A percentile compares a stretch with the other conserved stretches of the same genome.
These are phyloP conservation scores for Pangasius sanitwongsei DNA, from an alignment of 2,797 vertebrate genomes.

Conservation along the genomic window DNA sequence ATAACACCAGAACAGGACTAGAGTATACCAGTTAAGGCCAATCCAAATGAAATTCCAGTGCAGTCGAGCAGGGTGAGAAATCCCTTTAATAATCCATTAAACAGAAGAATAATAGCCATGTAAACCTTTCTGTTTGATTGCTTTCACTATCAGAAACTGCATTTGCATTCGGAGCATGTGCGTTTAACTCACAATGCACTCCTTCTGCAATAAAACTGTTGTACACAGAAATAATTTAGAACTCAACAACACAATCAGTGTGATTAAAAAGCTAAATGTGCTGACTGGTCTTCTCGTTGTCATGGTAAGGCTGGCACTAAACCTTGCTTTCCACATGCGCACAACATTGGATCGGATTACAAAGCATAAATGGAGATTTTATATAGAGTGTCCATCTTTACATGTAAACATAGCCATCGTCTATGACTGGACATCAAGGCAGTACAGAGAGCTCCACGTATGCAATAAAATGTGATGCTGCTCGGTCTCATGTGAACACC, in stretches of 20 bases:
- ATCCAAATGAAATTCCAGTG: neutral
- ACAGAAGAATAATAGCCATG: constrained; percentile 7
- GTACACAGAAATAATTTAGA: neutral
- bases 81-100: neutral
- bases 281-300: neutral
- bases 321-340: neutral
- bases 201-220: neutral
- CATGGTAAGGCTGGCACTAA: neutral
- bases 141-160: neutral
- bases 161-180: neutral
- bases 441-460: neutral
- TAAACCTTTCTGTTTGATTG: constrained; percentile 12
- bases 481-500: neutral
- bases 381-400: neutral
- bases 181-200: neutral
- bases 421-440: neutral
- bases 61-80: neutral
- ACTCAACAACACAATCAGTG: neutral
- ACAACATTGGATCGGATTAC: neutral
- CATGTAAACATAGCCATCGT: neutral
- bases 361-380: neutral
- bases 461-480: neutral
- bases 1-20: neutral
- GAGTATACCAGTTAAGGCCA: neutral
- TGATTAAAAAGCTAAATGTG: neutral